Evolutionary conservation across 2,113 vertebrate species (phyloP), one percentile per base, ranked within the genome.

Genomic region (Protobothrops flavoviridis): DNA sequence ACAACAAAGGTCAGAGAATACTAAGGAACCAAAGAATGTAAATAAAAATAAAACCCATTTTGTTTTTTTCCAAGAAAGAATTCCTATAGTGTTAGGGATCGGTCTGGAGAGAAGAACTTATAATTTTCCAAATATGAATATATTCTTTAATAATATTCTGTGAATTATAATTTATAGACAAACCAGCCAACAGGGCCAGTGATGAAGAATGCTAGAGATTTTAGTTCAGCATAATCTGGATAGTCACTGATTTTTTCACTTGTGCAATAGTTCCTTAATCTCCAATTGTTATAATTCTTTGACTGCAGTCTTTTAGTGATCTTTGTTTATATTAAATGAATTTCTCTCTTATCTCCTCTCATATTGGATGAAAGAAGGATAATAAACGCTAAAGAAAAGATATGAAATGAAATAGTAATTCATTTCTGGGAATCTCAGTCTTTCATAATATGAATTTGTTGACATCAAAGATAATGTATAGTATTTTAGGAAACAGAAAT

Each of bases 361-460:
- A 88, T 53, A 52, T 87, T 85, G 94, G 90, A 89, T 12, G 15
- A 48, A 45, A 92, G 64, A 0, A 15, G 0, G 0, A 0, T 9
- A 21, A 15, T 21, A 89, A 33, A 12, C 26, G 52, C 5, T 50
- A 0, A 74, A 85, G 94, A 7, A 2, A 81, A 81, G 6, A 5
- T 39, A 20, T 69, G 11, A 69, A 69, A n/a, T 69, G 61, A n/a
- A 69, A 69, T n/a, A 81, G n/a, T 20, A 39, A 8, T 81, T 81
- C 69, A 3, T 81, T 81, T 20, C 69, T 81, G n/a, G n/a, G 6
- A 81, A 39, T 39, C 15, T 91, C 90, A 88, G n/a, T 94, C 1
- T 26, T 91, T 33, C 2, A 0, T 0, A 26, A 12, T 26, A 23
- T 10, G 64, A 57, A 39, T 24, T 45, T 86, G 39, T 87, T 89